Evolutionary conservation across 2,113 vertebrate species (phyloP).

Genomic region (Brevimyrus niger): DNA sequence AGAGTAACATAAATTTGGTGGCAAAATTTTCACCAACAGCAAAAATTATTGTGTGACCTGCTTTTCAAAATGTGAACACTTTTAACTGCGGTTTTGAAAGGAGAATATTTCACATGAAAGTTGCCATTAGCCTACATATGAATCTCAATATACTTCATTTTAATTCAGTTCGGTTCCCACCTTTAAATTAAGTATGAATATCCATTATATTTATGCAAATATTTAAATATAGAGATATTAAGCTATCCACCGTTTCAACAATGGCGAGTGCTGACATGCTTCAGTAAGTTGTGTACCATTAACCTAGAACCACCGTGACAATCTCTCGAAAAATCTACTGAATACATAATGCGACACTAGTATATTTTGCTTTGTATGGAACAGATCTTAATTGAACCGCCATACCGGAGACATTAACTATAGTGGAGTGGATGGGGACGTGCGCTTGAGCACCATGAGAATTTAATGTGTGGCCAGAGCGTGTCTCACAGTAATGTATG

Average conservation of each 20-base stretch:
- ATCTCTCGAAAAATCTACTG: background rate
- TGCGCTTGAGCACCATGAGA: background rate
- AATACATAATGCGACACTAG: background rate
- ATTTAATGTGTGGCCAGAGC: background rate
- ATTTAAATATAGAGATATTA: background rate
- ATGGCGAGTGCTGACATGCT: background rate
- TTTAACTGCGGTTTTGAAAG: background rate
- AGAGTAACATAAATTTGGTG: background rate
- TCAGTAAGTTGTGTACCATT: background rate
- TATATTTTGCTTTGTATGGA: background rate
- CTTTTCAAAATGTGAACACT: background rate
- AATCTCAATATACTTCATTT: background rate
- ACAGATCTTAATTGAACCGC: background rate
- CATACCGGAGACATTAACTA: background rate
- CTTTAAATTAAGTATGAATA: background rate
- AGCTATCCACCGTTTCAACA: background rate
- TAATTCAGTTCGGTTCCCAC: background rate
- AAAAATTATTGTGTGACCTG: background rate
- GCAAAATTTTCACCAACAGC: background rate
- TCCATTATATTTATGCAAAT: background rate
- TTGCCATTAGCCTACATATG: background rate
- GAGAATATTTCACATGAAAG: background rate
- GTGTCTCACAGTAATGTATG: background rate
- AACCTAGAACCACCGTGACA: background rate
- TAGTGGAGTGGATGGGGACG: background rate